A percentile compares a stretch with the other conserved stretches of the same genome.
These are phyloP conservation scores for Lordiphosa mommai DNA, from an alignment of 1,140 invertebrate species.

Conservation along the genomic window DNA sequence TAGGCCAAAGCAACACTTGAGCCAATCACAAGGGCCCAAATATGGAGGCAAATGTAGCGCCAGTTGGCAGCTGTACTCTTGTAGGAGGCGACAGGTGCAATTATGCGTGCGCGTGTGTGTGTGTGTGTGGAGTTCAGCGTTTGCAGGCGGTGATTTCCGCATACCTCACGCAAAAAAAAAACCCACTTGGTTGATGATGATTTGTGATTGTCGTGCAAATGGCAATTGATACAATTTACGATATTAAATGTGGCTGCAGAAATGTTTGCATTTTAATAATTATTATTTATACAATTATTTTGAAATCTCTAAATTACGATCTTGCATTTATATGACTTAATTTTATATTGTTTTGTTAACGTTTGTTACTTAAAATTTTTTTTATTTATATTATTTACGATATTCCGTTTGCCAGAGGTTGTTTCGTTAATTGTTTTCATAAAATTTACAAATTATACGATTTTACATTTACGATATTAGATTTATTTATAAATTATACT, in stretches of 20 bases:
- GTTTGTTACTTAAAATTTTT: no score
- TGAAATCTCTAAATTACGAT: no score
- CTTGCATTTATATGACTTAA: no score
- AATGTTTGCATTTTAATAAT: no score
- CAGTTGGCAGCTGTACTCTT: background rate
- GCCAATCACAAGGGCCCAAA: constrained; percentile 3
- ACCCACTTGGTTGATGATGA: constrained; percentile 57
- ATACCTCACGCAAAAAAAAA: constrained; percentile 36
- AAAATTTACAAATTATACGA: no score
- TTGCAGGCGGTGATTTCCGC: constrained; percentile 56
- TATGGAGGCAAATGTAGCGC: constrained; percentile 6
- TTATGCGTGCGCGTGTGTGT: constrained; percentile 29
- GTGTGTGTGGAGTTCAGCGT: background rate
- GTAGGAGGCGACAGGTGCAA: constrained; percentile 74
- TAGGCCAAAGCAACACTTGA: constrained; percentile 1
- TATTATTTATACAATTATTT: no score
- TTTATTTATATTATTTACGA: no score
- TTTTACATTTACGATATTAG: no score
- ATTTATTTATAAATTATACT: no score
- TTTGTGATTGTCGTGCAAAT: constrained; percentile 35
- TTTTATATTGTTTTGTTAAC: no score
- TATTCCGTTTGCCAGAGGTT: no score
- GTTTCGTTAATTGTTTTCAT: no score
- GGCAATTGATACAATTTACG: constrained; percentile 44
- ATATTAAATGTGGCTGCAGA: constrained; percentile 7